phyloP scores from a whole-genome alignment of 2,113 vertebrate genomes.

The Notechis scutatus region DNA sequence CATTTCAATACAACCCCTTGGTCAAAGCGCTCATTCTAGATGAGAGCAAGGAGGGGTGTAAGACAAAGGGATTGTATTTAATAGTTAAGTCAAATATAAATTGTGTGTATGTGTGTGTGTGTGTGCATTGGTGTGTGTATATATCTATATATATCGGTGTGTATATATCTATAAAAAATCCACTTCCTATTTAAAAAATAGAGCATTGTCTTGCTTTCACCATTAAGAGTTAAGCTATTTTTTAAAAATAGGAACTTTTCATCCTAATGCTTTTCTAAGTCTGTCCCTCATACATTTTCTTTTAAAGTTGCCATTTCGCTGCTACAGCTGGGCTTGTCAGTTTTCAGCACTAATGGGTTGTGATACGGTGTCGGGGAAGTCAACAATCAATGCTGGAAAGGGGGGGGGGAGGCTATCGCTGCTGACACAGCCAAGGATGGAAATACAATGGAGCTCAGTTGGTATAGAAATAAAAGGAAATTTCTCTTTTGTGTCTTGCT shows the following conservation, averaged over 20 bases:
- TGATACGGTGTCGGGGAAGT: constrained; percentile 79
- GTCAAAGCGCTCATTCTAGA: constrained; percentile 33
- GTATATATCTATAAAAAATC: neutral
- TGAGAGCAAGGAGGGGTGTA: neutral
- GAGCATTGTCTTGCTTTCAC: constrained; percentile 47
- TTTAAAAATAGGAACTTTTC: constrained; percentile 29
- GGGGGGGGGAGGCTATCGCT: constrained; percentile 51
- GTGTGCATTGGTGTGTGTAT: neutral
- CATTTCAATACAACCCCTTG: neutral
- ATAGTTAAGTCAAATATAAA: neutral
- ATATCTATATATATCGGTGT: neutral
- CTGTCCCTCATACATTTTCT: constrained; percentile 61
- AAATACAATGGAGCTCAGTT: constrained; percentile 62
- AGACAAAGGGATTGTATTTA: neutral
- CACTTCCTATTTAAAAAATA: constrained; percentile 43
- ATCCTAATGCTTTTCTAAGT: constrained; percentile 53
- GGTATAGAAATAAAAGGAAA: constrained; percentile 66
- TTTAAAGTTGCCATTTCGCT: constrained; percentile 73
- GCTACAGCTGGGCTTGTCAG: constrained; percentile 73
- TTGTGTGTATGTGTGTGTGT: neutral
- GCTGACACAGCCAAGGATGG: constrained; percentile 67
- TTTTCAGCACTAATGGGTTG: constrained; percentile 77
- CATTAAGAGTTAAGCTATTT: constrained; percentile 42
- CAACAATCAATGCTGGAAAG: constrained; percentile 71
- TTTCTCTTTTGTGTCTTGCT: constrained; percentile 59